Percentiles rank a stretch among this genome's conserved stretches.
Evolutionary conservation across 2,888 invertebrate genomes (phyloP).

Genomic region (Aproaerema taeniolella): DNA sequence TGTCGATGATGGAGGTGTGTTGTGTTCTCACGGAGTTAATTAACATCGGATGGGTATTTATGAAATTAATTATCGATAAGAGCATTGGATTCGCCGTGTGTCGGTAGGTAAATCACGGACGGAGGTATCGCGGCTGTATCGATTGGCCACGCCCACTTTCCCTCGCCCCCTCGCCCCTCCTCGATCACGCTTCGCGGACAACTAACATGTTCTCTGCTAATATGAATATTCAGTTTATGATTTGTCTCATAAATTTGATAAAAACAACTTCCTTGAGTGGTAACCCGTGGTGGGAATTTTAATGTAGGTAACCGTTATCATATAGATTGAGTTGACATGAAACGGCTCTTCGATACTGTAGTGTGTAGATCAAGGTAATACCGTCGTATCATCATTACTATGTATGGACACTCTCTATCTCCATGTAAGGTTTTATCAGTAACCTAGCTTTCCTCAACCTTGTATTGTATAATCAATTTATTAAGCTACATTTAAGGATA

Average conservation of each 20-base stretch:
- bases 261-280: conserved; percentile 9
- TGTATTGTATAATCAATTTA: no score
- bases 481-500: no score
- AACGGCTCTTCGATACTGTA: no score
- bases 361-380: no score
- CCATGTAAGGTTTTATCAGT: no score
- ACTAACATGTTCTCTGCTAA: conserved; percentile 7
- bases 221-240: conserved; percentile 26
- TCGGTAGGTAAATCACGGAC: conserved; percentile 63
- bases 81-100: conserved; percentile 50
- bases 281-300: conserved; percentile 3
- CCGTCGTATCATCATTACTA: no score
- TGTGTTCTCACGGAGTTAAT: conserved; percentile 56
- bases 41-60: conserved; percentile 52
- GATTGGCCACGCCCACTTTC: conserved; percentile 45
- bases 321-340: neutral
- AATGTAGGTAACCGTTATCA: no score
- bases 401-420: no score
- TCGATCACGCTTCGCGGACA: conserved; percentile 39
- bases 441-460: no score
- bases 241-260: conserved; percentile 12
- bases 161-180: conserved; percentile 44
- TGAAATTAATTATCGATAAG: conserved; percentile 61
- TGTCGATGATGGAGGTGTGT: conserved; percentile 24
- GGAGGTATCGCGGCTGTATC: conserved; percentile 42